These are phyloP conservation scores for Thryonomys swinderianus DNA, from an alignment of 2,113 vertebrate genomes.

Conservation along the genomic window DNA sequence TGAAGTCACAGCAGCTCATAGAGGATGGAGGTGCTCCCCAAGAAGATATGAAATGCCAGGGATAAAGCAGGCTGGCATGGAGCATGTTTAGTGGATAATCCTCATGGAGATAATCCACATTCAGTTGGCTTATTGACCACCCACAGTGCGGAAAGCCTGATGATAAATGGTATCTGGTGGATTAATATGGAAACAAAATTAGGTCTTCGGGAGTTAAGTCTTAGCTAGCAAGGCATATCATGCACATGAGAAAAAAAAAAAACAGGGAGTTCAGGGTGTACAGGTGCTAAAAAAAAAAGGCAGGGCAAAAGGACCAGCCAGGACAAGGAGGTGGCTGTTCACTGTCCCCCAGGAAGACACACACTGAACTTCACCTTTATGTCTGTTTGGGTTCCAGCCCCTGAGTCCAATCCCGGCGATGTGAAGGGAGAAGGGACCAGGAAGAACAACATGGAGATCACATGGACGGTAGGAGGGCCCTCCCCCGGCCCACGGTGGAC, in stretches of 20 bases:
- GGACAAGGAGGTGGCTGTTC: rapidly evolving
- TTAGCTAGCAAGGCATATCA: neutral
- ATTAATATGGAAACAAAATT: constrained; percentile 37
- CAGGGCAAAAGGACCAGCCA: no score
- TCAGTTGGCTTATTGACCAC: neutral
- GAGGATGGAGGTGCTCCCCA: neutral
- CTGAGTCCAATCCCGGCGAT: constrained; percentile 91
- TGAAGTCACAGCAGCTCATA: neutral
- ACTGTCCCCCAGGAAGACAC: neutral
- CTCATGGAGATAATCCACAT: neutral
- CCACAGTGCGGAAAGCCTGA: neutral
- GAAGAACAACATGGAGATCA: constrained; percentile 98
- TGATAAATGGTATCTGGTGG: neutral
- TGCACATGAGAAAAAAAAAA: neutral
- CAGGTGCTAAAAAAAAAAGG: neutral
- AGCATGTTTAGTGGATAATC: neutral
- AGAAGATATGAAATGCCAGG: neutral
- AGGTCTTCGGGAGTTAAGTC: neutral
- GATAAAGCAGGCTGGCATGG: neutral
- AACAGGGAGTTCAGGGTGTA: no score
- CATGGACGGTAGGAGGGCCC: constrained; percentile 92
- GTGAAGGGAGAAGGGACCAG: constrained; percentile 93
- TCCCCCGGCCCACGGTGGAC: neutral
- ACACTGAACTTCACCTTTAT: neutral
- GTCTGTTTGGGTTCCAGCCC: constrained; percentile 88